Conservation (phyloP, 2,797 vertebrate genomes). For the Saxicola maurus region DNA sequence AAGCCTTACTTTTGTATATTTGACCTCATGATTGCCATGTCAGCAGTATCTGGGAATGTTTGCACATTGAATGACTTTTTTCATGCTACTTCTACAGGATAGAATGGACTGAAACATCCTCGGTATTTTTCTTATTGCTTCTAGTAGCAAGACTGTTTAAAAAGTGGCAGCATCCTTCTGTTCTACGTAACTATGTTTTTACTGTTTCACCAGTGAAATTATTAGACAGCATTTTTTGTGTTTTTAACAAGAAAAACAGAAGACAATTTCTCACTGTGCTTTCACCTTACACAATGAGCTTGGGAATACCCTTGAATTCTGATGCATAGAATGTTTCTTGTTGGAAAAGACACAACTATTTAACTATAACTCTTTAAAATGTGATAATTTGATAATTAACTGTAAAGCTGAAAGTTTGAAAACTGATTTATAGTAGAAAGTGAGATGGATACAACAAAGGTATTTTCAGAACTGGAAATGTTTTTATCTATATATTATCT, state of each 20-base stretch:
- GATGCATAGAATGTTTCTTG: background rate
- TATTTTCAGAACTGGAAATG: background rate
- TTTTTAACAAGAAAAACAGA: background rate
- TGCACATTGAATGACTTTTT: background rate
- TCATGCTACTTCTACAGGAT: background rate
- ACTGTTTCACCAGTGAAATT: background rate
- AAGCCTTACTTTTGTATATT: background rate
- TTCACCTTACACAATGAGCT: accelerated
- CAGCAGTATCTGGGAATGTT: background rate
- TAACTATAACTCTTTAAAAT: background rate
- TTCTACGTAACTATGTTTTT: background rate
- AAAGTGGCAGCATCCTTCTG: background rate
- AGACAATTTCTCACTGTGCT: background rate
- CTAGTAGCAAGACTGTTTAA: background rate
- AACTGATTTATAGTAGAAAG: background rate
- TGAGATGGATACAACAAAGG: background rate
- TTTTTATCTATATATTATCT: background rate
- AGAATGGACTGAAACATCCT: background rate
- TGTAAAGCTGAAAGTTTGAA: background rate
- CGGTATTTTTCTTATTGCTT: background rate
- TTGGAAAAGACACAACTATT: background rate
- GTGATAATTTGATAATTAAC: background rate
- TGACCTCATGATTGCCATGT: background rate
- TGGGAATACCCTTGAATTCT: background rate
- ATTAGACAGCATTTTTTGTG: background rate